phyloP scores from a whole-genome alignment of 1,140 invertebrate genomes.

The Caenorhabditis inopinata region DNA sequence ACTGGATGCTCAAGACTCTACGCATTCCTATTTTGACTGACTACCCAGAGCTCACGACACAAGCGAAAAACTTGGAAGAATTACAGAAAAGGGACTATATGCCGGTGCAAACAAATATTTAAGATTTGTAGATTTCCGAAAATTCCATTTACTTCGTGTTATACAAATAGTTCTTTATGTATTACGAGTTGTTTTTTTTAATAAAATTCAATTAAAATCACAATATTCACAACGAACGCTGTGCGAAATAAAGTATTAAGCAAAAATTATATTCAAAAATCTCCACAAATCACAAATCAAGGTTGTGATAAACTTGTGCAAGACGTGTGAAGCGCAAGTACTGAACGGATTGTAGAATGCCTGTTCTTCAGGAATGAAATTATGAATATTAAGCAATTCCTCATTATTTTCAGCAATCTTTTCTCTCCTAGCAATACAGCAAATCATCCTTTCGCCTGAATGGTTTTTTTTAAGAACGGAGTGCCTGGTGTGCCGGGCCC shows the following conservation, averaged over 20 bases:
- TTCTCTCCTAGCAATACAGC: no score
- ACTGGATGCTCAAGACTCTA: constrained; percentile 58
- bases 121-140: background rate
- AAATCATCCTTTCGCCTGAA: no score
- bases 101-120: background rate
- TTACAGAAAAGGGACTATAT: constrained; percentile 22
- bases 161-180: background rate
- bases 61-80: constrained; percentile 28
- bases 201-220: background rate
- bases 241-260: background rate
- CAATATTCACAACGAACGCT: no score
- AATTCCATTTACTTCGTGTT: background rate
- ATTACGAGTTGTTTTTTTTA: background rate
- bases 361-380: no score
- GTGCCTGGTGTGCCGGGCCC: no score
- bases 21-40: constrained; percentile 64
- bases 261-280: background rate
- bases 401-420: no score
- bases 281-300: background rate
- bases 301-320: background rate
- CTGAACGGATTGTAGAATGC: no score
- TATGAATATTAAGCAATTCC: no score
- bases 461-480: no score
- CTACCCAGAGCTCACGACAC: constrained; percentile 46
- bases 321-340: no score